These are phyloP conservation scores for Riparia riparia DNA, from an alignment of 2,113 vertebrate genomes.

Conservation along the genomic window DNA sequence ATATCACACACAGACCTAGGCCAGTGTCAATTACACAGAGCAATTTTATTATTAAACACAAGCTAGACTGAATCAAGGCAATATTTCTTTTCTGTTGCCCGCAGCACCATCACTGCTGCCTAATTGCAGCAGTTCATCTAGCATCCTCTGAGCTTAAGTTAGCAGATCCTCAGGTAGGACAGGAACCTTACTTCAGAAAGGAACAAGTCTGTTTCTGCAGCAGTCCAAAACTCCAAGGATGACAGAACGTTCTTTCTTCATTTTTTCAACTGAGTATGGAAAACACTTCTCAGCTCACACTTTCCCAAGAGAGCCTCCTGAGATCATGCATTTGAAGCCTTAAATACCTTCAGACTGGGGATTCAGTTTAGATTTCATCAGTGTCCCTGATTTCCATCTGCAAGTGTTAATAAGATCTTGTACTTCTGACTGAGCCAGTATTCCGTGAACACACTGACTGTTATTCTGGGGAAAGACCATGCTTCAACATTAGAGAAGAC, in stretches of 20 bases:
- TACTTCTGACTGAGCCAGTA: not conserved
- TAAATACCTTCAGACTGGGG: not conserved
- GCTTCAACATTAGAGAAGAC: not conserved
- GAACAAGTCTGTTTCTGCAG: not conserved
- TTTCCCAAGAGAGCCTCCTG: not conserved
- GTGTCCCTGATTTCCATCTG: not conserved
- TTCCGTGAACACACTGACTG: not conserved
- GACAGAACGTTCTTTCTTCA: not conserved
- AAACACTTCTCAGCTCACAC: not conserved
- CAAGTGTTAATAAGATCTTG: not conserved
- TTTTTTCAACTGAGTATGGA: not conserved
- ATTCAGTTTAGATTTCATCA: not conserved
- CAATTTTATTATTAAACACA: conserved; percentile 19
- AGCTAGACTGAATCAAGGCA: not conserved
- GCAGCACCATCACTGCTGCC: not conserved
- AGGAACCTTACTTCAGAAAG: not conserved
- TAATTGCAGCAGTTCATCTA: not conserved
- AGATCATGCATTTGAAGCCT: not conserved
- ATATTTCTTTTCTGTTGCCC: not conserved
- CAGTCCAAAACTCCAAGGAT: not conserved
- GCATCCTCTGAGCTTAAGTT: not conserved
- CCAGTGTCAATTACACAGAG: not conserved
- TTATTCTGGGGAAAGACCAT: not conserved
- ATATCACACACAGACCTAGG: not conserved
- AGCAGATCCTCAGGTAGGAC: not conserved